Evolutionary conservation across 2,113 vertebrate genomes (phyloP), one percentile per base, ranked within the genome.

Genomic region (Crotalus tigris): DNA sequence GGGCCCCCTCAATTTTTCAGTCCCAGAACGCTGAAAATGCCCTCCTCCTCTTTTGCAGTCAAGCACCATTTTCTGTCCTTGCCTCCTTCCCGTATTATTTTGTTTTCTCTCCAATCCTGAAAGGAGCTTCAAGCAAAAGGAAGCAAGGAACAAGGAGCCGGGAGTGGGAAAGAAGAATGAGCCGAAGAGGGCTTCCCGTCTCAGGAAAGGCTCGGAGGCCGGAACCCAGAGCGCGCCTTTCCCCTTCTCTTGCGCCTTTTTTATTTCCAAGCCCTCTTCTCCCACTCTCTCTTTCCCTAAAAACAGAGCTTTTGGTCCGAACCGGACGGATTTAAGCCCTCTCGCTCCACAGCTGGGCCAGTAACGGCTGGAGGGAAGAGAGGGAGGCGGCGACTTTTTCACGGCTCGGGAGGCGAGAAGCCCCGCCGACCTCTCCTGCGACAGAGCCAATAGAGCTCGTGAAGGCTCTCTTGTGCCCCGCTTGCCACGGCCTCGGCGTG

Each of bases 81-180:
- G 21, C n/a, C 29, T 33, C 33, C n/a, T 53, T 44, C 13, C 12
- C 9, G 15, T 53, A 12, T 51, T 75, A 21, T n/a, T 69, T 51
- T 24, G 1, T 9, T 59, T 59, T 21, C 11, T 3, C 29, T 44
- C 49, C 39, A 17, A 39, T 91, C 85, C 86, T 33, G 29, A 57
- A 75, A 26, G 12, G 33, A 81, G 86, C 8, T 59, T 92, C 57
- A 59, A 92, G 88, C 85, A 89, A 94, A 94, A 94, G 26, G 88
- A 69, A 90, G 24, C 87, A 15, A 7, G 21, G 10, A 81, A 39
- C 69, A 39, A 81, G 33, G 64, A 64, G 61, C 54, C 15, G 13
- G 26, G 7, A 46, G 64, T 3, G n/a, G n/a, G 29, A 33, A 49
- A 46, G 13, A 12, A 69, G n/a, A 9, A 64, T 2, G 13, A 49